phyloP scores from a whole-genome alignment of 2,113 vertebrate species.

The Lethenteron reissneri region DNA sequence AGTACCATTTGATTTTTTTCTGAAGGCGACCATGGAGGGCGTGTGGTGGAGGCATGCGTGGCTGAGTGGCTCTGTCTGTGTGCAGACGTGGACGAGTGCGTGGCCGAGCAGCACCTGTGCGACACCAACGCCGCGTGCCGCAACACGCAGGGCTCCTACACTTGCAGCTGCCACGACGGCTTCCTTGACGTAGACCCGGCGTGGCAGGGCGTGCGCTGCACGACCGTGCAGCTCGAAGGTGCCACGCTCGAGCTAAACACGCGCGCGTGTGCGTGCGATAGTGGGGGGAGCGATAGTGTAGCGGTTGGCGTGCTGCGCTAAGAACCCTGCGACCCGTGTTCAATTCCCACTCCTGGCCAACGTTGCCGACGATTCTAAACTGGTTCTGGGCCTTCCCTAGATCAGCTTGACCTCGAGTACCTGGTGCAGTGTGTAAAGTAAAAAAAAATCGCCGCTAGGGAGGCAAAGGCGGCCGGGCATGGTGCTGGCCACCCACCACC shows the following conservation, averaged over 20 bases:
- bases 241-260: not conserved
- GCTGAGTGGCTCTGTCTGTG: too few relatives aligned
- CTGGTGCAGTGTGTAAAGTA: too few relatives aligned
- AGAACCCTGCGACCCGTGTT: not conserved
- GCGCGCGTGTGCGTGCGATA: not conserved
- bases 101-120: not conserved
- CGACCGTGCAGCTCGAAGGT: not conserved
- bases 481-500: too few relatives aligned
- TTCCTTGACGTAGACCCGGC: not conserved
- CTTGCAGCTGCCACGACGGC: not conserved
- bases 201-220: not conserved
- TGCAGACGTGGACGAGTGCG: constrained; percentile 1
- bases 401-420: not conserved
- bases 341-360: not conserved
- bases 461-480: too few relatives aligned
- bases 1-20: too few relatives aligned
- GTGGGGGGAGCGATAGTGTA: not conserved
- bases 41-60: too few relatives aligned
- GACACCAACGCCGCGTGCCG: not conserved
- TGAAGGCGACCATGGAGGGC: too few relatives aligned
- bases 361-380: not conserved
- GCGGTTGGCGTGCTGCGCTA: not conserved
- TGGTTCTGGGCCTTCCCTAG: not conserved
- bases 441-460: too few relatives aligned
- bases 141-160: not conserved